These are phyloP conservation scores for Nanorana parkeri DNA, from an alignment of 2,113 vertebrate species.

Conservation along the genomic window DNA sequence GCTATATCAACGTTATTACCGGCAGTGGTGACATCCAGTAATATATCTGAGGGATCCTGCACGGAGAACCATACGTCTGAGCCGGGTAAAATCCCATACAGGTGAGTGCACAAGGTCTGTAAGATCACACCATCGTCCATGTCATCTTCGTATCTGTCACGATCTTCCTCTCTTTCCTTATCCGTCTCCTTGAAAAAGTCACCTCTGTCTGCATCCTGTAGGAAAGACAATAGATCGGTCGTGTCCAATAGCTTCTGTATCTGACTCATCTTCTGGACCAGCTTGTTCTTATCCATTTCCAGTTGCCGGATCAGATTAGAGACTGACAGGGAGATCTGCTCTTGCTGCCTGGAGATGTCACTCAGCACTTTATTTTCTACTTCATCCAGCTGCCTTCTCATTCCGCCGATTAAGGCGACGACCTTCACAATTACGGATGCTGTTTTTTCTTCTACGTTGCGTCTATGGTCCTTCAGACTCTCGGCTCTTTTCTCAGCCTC, in stretches of 20 bases:
- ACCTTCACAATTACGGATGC: background rate
- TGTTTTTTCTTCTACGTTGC: background rate
- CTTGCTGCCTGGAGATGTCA: slow-evolving; percentile 15
- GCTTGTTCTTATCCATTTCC: background rate
- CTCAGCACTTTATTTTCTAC: background rate
- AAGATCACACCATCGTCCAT: slow-evolving; percentile 8
- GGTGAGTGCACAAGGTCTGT: background rate
- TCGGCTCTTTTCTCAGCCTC: background rate
- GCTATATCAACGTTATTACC: slow-evolving; percentile 11
- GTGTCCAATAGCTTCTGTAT: slow-evolving; percentile 13
- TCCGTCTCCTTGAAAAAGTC: background rate
- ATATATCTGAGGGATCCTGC: background rate
- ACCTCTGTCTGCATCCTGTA: background rate
- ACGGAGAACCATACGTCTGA: background rate
- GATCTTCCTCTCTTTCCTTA: background rate
- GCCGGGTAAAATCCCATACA: background rate
- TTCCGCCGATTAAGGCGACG: background rate
- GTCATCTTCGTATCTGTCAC: background rate
- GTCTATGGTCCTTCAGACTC: background rate
- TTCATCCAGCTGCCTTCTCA: slow-evolving; percentile 13
- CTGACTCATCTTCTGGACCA: slow-evolving; percentile 17
- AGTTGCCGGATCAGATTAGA: slow-evolving; percentile 3
- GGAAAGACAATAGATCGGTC: background rate
- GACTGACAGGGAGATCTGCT: background rate
- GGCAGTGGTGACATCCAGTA: slow-evolving; percentile 14